Evolutionary conservation across 2,797 vertebrate genomes (phyloP), one percentile per base, ranked within the genome.

Genomic region (Telmatherina bonti): DNA sequence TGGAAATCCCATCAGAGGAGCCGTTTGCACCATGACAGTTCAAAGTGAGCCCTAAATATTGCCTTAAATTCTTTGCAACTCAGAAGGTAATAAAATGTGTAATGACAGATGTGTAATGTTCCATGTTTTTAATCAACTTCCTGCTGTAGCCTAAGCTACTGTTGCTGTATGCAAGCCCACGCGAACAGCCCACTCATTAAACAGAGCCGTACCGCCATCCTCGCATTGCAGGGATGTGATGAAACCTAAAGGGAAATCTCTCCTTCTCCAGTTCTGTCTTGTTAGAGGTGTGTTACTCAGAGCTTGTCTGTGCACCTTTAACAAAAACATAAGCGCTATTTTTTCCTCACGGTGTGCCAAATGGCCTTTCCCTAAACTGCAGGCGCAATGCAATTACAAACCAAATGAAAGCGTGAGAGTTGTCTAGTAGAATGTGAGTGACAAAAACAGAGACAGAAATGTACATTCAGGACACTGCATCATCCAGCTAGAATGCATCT

Each of bases 211-310:
- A 30, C 45, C 75, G 83, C 82, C 77, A 72, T 82, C 87, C 75
- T 62, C 74, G 31, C 12, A 36, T 33, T 16, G 27, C 67, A 29
- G 20, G 27, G 70, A 27, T 76, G 75, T 80, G 74, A 82, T 66
- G 81, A 82, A 85, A 88, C 72, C 15, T 1, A 2, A 49, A 41
- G 29, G 56, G 60, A 59, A 69, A 62, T 67, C 67, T 78, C 68
- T 84, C 36, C 56, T n/a, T 71, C 74, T 88, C 78, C 57, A 83
- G 85, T 77, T 65, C 52, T 61, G 65, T 89, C 84, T 90, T 88
- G 85, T 83, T 83, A 60, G n/a, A 84, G 63, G 30, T 78, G 53
- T 82, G 83, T 64, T 68, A 78, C 61, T 76, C 65, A 29, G 33
- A 63, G 43, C 70, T 36, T 3, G n/a, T 59, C 62, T 60, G 67